These are phyloP conservation scores for Urocyon cinereoargenteus DNA, from an alignment of 2,797 vertebrate genomes.

Conservation along the genomic window DNA sequence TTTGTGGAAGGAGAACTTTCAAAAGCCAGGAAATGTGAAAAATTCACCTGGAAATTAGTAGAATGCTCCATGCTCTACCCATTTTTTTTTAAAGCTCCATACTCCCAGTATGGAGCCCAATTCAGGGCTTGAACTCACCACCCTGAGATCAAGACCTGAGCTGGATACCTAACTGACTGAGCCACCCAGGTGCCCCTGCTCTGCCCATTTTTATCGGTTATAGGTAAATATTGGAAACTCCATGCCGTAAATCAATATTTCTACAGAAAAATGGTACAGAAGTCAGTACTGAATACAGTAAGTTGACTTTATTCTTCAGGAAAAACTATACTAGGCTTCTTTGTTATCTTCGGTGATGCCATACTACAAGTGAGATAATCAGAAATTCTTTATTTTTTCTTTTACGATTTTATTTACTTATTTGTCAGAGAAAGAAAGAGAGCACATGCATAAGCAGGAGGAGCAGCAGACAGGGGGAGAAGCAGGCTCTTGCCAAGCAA, in stretches of 20 bases:
- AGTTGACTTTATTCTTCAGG: neutral
- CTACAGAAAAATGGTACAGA: neutral
- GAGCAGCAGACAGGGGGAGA: no score
- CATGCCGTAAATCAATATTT: neutral
- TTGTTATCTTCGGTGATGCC: neutral
- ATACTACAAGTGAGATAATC: neutral
- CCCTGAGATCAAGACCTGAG: neutral
- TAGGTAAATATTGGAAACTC: neutral
- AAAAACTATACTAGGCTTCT: neutral
- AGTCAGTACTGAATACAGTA: neutral
- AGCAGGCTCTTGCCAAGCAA: no score
- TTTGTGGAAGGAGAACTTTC: neutral
- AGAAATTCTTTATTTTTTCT: neutral
- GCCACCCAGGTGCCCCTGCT: neutral
- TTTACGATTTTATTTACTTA: no score
- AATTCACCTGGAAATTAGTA: neutral
- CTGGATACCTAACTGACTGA: neutral
- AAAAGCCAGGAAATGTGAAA: neutral
- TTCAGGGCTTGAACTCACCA: neutral
- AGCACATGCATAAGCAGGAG: no score
- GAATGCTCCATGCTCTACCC: neutral
- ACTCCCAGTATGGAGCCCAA: no score
- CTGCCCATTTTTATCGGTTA: neutral
- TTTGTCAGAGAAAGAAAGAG: no score
- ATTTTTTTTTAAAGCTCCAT: neutral